Evolutionary conservation across 2,888 invertebrate genomes (phyloP).

Genomic region (Rhabditophanes sp.): DNA sequence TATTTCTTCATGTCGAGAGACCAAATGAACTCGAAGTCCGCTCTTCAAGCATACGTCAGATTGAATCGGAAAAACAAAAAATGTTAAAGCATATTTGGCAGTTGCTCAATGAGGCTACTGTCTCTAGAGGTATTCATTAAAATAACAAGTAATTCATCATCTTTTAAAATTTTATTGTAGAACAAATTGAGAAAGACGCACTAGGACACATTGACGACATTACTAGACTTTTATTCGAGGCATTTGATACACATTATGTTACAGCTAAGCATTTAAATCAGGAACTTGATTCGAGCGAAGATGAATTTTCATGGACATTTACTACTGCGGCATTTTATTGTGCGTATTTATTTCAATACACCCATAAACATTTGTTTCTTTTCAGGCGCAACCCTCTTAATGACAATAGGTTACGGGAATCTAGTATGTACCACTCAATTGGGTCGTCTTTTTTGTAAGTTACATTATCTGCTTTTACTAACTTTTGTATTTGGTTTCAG

Average conservation of each 20-base stretch:
- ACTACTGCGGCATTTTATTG: no score
- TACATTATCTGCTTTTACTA: no score
- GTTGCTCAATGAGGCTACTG: constrained; percentile 16
- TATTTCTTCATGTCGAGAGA: no score
- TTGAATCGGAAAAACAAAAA: constrained; percentile 19
- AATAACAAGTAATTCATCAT: constrained; percentile 3
- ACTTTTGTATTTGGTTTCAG: no score
- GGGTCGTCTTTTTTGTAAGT: constrained; percentile 44
- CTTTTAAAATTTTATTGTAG: constrained; percentile 10
- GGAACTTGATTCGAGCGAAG: constrained; percentile 12
- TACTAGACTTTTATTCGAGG: constrained; percentile 39
- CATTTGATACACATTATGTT: constrained; percentile 43
- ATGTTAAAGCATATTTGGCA: constrained; percentile 34
- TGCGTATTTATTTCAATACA: no score
- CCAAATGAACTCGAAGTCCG: no score
- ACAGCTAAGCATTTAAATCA: constrained; percentile 29
- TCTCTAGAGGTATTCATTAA: constrained; percentile 13
- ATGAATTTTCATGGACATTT: no score
- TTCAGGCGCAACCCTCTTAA: no score
- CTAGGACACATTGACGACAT: constrained; percentile 36
- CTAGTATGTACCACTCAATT: constrained; percentile 39
- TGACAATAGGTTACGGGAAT: constrained; percentile 36
- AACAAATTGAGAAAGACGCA: constrained; percentile 17
- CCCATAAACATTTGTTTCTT: no score
- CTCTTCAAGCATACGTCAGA: constrained; percentile 17